A percentile compares a stretch with the other conserved stretches of the same genome.
Conservation (phyloP, 2,113 vertebrate species). For the Tachysurus fulvidraco region DNA sequence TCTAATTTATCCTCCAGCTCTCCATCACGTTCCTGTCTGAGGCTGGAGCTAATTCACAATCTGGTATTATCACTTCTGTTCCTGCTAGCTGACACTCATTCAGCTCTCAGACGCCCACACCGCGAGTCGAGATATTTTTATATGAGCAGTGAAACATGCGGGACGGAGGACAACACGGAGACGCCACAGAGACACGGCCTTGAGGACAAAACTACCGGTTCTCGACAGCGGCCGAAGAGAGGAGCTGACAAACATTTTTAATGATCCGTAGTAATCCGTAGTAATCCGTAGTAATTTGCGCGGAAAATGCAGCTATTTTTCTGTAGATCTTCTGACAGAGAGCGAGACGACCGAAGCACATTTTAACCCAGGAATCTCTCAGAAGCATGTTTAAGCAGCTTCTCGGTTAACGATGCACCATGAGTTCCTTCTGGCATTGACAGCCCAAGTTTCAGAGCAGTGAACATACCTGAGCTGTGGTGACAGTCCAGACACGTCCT, state of each 20-base stretch:
- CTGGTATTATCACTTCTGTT: constrained; percentile 47
- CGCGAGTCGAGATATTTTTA: constrained; percentile 39
- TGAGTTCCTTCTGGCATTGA: not conserved
- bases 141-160: constrained; percentile 28
- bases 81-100: constrained; percentile 30
- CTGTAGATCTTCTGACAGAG: not conserved
- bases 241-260: not conserved
- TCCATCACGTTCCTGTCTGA: not conserved
- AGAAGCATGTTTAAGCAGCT: constrained; percentile 4
- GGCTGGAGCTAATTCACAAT: constrained; percentile 29
- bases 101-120: constrained; percentile 31
- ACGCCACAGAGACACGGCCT: not conserved
- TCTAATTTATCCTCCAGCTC: constrained; percentile 24
- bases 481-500: constrained; percentile 41
- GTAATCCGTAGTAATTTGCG: no score
- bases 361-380: constrained; percentile 15
- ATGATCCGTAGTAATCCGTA: no score
- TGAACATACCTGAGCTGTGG: constrained; percentile 36
- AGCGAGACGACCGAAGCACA: no score
- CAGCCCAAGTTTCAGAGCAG: constrained; percentile 22
- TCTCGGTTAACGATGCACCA: constrained; percentile 13
- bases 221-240: not conserved
- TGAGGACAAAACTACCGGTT: constrained; percentile 8
- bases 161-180: not conserved
- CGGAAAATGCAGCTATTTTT: not conserved